Percentiles rank a stretch among this genome's conserved stretches.
phyloP scores from a whole-genome alignment of 2,797 vertebrate genomes.

The Catharus ustulatus region DNA sequence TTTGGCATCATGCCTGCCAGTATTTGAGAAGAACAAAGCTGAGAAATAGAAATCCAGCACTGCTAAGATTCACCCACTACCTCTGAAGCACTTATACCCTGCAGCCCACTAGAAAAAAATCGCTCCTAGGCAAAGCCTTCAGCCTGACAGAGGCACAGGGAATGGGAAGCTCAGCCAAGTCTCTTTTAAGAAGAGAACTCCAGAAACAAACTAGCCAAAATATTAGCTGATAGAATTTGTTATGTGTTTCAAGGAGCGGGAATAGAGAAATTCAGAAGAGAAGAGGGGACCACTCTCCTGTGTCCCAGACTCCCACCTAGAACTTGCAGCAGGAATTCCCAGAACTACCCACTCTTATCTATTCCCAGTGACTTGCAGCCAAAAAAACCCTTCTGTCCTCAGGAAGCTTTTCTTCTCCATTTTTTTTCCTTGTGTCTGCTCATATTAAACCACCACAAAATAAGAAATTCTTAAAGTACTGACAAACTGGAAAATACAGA shows the following conservation, averaged over 20 bases:
- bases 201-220: neutral
- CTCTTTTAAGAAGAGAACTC: neutral
- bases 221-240: neutral
- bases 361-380: neutral
- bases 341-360: neutral
- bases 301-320: neutral
- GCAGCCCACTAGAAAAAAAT: neutral
- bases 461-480: neutral
- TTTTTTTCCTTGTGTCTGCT: neutral
- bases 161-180: neutral
- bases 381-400: neutral
- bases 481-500: constrained; percentile 43
- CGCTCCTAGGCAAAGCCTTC: neutral
- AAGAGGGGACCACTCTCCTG: neutral
- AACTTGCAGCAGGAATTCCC: neutral
- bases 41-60: neutral
- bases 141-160: neutral
- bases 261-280: neutral
- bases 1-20: neutral
- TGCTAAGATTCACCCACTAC: neutral
- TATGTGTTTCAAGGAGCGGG: neutral
- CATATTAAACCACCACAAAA: constrained; percentile 5
- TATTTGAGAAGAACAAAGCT: neutral
- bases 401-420: neutral
- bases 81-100: neutral